Evolutionary conservation across 2,888 invertebrate species (phyloP).

Genomic region (Heliconius sara): DNA sequence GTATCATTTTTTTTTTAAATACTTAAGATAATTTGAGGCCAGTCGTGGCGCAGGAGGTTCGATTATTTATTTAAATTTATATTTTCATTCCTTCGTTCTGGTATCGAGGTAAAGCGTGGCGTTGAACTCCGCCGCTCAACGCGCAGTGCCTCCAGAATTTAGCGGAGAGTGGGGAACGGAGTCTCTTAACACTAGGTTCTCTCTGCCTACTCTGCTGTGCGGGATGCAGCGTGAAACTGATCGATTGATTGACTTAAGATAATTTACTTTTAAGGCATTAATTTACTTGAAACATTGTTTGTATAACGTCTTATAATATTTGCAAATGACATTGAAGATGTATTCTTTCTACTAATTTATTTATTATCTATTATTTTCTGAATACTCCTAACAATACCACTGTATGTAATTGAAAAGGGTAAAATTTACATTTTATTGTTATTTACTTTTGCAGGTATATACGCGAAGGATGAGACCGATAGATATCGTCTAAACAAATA

Average conservation of each 20-base stretch:
- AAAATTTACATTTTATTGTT: slow-evolving; percentile 2
- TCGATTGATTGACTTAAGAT: background rate
- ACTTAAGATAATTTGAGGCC: background rate
- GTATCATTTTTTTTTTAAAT: background rate
- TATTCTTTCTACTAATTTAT: background rate
- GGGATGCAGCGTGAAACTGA: background rate
- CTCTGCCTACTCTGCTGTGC: background rate
- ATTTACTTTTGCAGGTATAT: background rate
- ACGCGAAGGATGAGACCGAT: background rate
- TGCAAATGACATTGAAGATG: background rate
- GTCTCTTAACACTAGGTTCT: background rate
- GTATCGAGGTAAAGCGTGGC: background rate
- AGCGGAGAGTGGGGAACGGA: background rate
- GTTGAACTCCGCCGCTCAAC: background rate
- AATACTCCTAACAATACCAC: background rate
- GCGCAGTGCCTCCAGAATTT: background rate
- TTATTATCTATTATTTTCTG: slow-evolving; percentile 3
- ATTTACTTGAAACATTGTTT: background rate
- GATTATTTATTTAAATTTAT: background rate
- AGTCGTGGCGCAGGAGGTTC: background rate
- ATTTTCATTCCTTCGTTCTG: background rate
- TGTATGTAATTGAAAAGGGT: background rate
- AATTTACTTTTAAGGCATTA: too few relatives aligned
- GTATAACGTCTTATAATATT: background rate
- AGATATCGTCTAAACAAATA: too few relatives aligned